Base-by-base conservation (phyloP, 2,888 invertebrate genomes). In the Epinotia brunnichana region DNA sequence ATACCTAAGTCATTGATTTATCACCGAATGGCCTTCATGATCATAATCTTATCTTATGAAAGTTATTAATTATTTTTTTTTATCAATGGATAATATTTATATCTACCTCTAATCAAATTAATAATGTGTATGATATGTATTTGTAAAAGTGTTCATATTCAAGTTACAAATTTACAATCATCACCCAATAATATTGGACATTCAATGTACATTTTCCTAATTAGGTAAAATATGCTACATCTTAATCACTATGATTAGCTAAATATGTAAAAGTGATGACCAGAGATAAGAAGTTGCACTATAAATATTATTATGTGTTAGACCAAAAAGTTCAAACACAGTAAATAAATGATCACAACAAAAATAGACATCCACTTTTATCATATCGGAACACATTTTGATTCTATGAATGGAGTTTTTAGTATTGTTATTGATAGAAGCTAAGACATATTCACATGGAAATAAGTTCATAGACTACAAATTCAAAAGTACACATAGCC, bases 21-120 rank as follows among this genome's bases (percentile, higher is more conserved):
- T 54, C 61, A 48, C 21, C 11, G 2, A 62, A 11, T 48, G n/a
- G 17, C n/a, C 11, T n/a, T 24, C 10, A 59, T 39, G 35, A 39
- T 59, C 21, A 53, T 51, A 53, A 69, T 69, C 53, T 69, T 60
- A 69, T 61, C 60, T 69, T 44, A 60, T 35, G 4, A 59, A 51
- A 24, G 35, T 41, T 54, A 61, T 53, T 41, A 41, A 64, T 35
- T 9, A 51, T 35, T 17, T 15, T 24, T 29, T 9, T 15, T 21
- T 68, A 69, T 69, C 61, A 54, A 17, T 54, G 11, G n/a, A n/a
- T n/a, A n/a, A 54, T 24, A 15, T 41, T 51, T 61, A 11, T 56
- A 56, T 66, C 56, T n/a, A 15, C 9, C 5, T 21, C 9, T 10
- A 13, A 35, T 51, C 19, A 51, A 19, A 39, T 15, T 69, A 54